Base-by-base conservation (phyloP, 2,797 vertebrate genomes). In the Acanthurus leucopareius region DNA sequence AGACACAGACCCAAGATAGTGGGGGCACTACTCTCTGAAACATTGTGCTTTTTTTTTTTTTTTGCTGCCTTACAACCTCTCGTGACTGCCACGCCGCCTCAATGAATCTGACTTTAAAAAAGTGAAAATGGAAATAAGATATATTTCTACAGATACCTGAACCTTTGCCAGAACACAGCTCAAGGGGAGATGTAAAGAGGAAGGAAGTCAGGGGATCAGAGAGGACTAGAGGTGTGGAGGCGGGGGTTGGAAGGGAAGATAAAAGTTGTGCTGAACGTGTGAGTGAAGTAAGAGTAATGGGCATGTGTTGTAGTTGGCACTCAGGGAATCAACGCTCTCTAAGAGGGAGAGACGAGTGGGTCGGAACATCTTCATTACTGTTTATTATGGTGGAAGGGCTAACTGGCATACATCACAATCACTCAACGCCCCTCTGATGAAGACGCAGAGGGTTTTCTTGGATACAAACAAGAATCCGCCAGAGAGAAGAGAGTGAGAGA, bases 401-500 rank as follows among this genome's bases (percentile, higher is more conserved):
- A 84, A 86, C 68, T 69, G 77, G 71, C 79, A 83, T 77, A 79
- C 73, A 89, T 86, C 85, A 71, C 79, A 85, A 71, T 86, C 82
- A 79, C 70, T 86, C 85, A 71, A 53, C 68, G 77, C 60, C 66
- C 86, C 70, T 86, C 77, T 91, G 86, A 89, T 87, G 83, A 85
- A 83, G 75, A 88, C 82, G 76, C 89, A 82, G 72, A 89, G 76
- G 88, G 69, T 72, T 90, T 90, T 22, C 76, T 85, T 64, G 54
- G 71, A 90, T 88, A 79, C 87, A 87, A 90, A 90, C 84, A 85
- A 83, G 83, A 91, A 86, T 38, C 77, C 88, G 77, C 78, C 70
- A 75, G 88, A 87, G 88, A 87, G 56, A 52, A 52, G 64, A 68
- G 69, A 72, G 71, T 78, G 78, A 35, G 32, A 35, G 32, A 10